Evolutionary conservation across 2,797 vertebrate genomes (phyloP).

Genomic region (Enteromius argenteus): DNA sequence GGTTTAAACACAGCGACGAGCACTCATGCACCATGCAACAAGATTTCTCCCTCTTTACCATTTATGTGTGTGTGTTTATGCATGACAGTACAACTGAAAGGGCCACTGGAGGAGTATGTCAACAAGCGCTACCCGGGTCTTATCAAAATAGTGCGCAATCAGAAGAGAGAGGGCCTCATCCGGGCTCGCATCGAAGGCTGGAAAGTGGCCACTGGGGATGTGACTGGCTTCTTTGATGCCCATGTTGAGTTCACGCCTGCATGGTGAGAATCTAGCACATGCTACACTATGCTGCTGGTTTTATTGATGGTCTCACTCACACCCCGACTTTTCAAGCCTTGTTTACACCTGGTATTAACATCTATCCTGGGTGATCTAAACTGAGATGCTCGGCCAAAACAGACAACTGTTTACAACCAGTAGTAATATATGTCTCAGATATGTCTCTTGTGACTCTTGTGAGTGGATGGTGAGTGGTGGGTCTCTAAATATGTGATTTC

Average conservation of each 20-base stretch:
- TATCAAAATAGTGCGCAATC: slow-evolving; percentile 96
- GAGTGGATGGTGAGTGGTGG: neutral
- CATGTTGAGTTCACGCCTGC: slow-evolving; percentile 96
- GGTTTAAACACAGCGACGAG: slow-evolving; percentile 29
- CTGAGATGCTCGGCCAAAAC: neutral
- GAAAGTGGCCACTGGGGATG: slow-evolving; percentile 91
- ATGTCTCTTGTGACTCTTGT: neutral
- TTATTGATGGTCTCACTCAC: neutral
- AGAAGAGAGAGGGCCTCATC: slow-evolving; percentile 93
- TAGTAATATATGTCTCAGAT: neutral
- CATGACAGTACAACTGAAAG: slow-evolving; percentile 91
- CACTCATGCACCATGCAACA: slow-evolving; percentile 20
- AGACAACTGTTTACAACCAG: neutral
- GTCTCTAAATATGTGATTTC: slow-evolving; percentile 10
- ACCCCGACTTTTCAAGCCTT: neutral
- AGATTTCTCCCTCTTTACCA: neutral
- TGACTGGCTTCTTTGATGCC: slow-evolving; percentile 95
- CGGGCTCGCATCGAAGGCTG: slow-evolving; percentile 95
- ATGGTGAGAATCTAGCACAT: slow-evolving; percentile 79
- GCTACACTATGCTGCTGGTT: neutral
- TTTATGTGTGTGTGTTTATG: slow-evolving; percentile 42
- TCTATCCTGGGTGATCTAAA: neutral
- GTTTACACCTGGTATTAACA: slow-evolving; percentile 12
- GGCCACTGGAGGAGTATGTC: slow-evolving; percentile 91
- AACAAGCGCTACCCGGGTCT: slow-evolving; percentile 94